Conservation (phyloP, 1,140 invertebrate species). For the Pristionchus pacificus region DNA sequence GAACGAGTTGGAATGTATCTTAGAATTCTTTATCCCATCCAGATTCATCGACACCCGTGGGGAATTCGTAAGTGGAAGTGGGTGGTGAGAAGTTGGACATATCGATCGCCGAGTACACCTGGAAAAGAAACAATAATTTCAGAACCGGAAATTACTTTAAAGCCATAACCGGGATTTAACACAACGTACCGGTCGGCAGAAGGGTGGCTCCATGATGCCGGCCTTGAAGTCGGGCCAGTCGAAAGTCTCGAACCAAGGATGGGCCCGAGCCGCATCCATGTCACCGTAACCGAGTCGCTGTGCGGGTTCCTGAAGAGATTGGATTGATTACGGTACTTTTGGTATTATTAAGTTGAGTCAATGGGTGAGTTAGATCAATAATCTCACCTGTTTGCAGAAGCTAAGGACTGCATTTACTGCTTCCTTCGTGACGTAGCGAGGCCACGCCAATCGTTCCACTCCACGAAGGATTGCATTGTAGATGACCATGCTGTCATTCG, state of each 20-base stretch:
- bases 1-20: too few relatives aligned
- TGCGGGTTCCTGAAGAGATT: slow-evolving; percentile 34
- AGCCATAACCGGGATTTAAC: background rate
- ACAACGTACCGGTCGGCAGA: slow-evolving; percentile 59
- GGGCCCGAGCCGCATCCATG: slow-evolving; percentile 46
- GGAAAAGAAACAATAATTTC: slow-evolving; percentile 24
- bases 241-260: slow-evolving; percentile 92
- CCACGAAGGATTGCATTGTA: slow-evolving; percentile 98
- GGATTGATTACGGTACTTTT: too few relatives aligned
- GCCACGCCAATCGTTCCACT: slow-evolving; percentile 75
- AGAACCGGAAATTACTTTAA: background rate
- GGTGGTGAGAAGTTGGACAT: slow-evolving; percentile 53
- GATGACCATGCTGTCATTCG: slow-evolving; percentile 94
- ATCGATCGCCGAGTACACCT: slow-evolving; percentile 45
- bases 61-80: slow-evolving; percentile 47
- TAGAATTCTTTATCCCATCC: slow-evolving; percentile 54
- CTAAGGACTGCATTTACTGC: slow-evolving; percentile 47
- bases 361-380: too few relatives aligned
- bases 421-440: slow-evolving; percentile 41
- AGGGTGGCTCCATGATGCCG: slow-evolving; percentile 82
- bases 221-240: slow-evolving; percentile 95
- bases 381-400: slow-evolving; percentile 40
- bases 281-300: slow-evolving; percentile 53
- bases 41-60: slow-evolving; percentile 40
- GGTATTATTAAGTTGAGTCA: too few relatives aligned